phyloP scores from a whole-genome alignment of 2,113 vertebrate species.

The Cygnus buccinator region DNA sequence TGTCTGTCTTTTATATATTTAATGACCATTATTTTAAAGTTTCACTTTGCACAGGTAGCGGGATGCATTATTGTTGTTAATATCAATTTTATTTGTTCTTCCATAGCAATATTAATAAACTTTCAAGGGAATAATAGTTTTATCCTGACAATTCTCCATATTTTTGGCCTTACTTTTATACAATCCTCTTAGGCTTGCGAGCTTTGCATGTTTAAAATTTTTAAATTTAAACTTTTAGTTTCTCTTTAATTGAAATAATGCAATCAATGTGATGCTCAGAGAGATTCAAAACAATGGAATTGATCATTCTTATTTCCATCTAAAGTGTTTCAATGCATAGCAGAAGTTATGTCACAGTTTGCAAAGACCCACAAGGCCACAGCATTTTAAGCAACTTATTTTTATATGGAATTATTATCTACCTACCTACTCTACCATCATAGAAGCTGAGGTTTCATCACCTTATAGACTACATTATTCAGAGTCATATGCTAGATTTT shows the following conservation, averaged over 20 bases:
- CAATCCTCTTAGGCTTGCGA: not conserved
- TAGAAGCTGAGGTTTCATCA: not conserved
- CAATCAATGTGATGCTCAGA: not conserved
- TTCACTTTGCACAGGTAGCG: not conserved
- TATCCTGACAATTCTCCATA: not conserved
- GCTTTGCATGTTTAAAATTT: not conserved
- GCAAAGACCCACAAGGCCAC: not conserved
- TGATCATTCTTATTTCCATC: not conserved
- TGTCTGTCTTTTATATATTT: not conserved
- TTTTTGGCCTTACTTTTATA: not conserved
- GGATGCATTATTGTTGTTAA: not conserved
- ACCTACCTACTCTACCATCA: not conserved
- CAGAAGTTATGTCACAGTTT: not conserved
- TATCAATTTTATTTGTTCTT: not conserved
- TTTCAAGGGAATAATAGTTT: not conserved
- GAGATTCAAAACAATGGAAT: not conserved
- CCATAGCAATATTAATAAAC: not conserved
- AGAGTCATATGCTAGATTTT: not conserved
- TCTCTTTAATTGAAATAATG: not conserved
- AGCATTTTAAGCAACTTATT: not conserved
- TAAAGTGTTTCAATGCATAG: not conserved
- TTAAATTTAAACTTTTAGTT: not conserved
- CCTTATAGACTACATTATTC: not conserved
- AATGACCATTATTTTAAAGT: not conserved
- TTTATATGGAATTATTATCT: not conserved